Evolutionary conservation across 2,888 invertebrate species (phyloP), one percentile per base, ranked within the genome.

Genomic region (Drosophila setosimentum): DNA sequence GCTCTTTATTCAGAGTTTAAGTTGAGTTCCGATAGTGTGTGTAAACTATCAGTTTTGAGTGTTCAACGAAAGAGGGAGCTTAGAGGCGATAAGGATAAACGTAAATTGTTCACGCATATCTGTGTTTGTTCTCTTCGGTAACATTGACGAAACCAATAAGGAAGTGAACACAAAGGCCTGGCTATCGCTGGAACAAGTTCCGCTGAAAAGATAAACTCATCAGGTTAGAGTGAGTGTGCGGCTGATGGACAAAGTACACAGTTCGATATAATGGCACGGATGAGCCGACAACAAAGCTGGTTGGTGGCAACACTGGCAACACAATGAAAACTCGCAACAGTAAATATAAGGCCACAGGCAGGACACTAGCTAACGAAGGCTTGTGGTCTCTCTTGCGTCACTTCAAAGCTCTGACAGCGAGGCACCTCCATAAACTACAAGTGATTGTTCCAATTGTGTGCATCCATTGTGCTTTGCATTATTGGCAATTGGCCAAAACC

Each of bases 221-320:
- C 49, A 40, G 29, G 73, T 27, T 45, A 30, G 21, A 21, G 68
- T 45, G 58, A 29, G 35, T 50, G 58, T 48, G 32, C 18, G 32
- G 40, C 50, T 42, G 27, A 2, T 27, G 50, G 60, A 61, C 60
- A 54, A 66, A 73, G 63, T 50, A 82, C 65, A 63, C 67, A 81
- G 84, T 78, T 81, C 82, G 78, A 73, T 71, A 33, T 29, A 83
- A 78, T 63, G 50, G 68, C 55, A 63, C 61, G 67, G 68, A 70
- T 50, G 70, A 33, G 50, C 16, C 58, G 65, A 64, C 68, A 82
- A 82, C 73, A 79, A 82, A 80, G 76, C 80, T 79, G 79, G 79
- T 71, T 71, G 79, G 58, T 68, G 55, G 66, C 67, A 75, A 59
- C 50, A 35, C 27, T 4, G 35, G 27, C 27, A 49, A 27, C n/a